Evolutionary conservation across 2,797 vertebrate species (phyloP).

Genomic region (Cossypha caffra): DNA sequence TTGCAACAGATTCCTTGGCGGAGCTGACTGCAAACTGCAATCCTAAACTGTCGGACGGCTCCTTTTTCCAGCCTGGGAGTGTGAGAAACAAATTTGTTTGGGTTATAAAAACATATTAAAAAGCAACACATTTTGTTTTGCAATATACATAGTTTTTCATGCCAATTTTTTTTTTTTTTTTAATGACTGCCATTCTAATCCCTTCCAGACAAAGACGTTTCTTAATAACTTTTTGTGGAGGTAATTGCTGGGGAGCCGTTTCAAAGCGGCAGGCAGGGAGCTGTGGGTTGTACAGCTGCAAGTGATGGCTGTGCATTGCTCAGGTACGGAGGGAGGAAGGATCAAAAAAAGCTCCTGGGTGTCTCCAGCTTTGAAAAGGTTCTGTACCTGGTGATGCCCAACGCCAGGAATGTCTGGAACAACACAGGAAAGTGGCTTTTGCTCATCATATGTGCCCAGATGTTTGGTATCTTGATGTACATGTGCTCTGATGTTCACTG

Average conservation of each 20-base stretch:
- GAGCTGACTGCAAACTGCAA: constrained; percentile 66
- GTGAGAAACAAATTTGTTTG: constrained; percentile 82
- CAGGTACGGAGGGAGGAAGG: neutral
- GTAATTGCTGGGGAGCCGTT: constrained; percentile 8
- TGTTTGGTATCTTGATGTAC: neutral
- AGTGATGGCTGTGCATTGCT: neutral
- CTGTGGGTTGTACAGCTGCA: neutral
- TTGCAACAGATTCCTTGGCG: constrained; percentile 61
- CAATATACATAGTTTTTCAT: constrained; percentile 73
- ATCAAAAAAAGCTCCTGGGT: neutral
- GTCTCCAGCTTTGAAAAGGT: neutral
- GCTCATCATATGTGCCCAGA: fast-evolving
- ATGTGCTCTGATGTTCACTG: neutral
- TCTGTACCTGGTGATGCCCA: neutral
- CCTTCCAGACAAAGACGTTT: constrained; percentile 47
- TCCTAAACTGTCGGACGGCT: constrained; percentile 63
- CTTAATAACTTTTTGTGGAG: constrained; percentile 26
- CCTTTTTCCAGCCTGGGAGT: constrained; percentile 75
- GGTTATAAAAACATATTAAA: constrained; percentile 80
- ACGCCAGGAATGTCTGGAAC: neutral
- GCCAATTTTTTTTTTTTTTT: constrained; percentile 63
- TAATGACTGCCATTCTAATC: constrained; percentile 47
- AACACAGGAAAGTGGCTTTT: neutral
- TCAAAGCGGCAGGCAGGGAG: neutral
- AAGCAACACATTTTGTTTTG: constrained; percentile 82